phyloP scores from a whole-genome alignment of 2,888 invertebrate genomes.

The Scaptomyza tumidula region DNA sequence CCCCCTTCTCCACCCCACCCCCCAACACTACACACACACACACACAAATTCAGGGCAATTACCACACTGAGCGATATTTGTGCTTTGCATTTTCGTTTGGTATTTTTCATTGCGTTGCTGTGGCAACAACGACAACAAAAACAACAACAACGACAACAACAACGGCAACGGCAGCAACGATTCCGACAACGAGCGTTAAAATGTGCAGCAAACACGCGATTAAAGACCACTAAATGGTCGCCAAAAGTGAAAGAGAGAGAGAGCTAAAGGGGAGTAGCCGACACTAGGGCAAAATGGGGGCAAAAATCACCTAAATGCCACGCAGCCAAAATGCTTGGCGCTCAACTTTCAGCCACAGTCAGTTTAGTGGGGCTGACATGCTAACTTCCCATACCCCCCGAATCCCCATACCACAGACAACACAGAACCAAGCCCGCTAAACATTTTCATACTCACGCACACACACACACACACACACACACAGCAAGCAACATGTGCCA shows the following conservation, averaged over 20 bases:
- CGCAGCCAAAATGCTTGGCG: conserved; percentile 49
- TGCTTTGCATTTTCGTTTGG: conserved; percentile 52
- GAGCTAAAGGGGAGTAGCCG: neutral
- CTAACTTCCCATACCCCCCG: neutral
- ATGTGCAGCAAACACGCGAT: conserved; percentile 76
- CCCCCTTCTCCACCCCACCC: too few species aligned
- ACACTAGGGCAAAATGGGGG: conserved; percentile 11
- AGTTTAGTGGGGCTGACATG: conserved; percentile 46
- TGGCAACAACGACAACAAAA: conserved; percentile 52
- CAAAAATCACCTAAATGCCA: conserved; percentile 78
- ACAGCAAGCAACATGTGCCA: conserved; percentile 54
- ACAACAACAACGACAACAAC: conserved; percentile 38
- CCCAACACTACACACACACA: too few species aligned
- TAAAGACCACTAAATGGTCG: conserved; percentile 51
- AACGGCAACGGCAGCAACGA: conserved; percentile 9
- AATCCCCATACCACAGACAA: neutral
- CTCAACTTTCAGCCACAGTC: conserved; percentile 40
- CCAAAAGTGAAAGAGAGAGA: conserved; percentile 1
- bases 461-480: too few species aligned
- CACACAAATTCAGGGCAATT: conserved; percentile 18
- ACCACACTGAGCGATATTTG: conserved; percentile 34
- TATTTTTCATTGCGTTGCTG: conserved; percentile 61
- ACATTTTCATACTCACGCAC: too few species aligned
- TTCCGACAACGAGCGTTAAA: conserved; percentile 64
- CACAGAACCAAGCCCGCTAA: neutral